Percentiles rank a stretch among this genome's conserved stretches.
phyloP scores from a whole-genome alignment of 2,888 invertebrate species.

The Busseola fusca region DNA sequence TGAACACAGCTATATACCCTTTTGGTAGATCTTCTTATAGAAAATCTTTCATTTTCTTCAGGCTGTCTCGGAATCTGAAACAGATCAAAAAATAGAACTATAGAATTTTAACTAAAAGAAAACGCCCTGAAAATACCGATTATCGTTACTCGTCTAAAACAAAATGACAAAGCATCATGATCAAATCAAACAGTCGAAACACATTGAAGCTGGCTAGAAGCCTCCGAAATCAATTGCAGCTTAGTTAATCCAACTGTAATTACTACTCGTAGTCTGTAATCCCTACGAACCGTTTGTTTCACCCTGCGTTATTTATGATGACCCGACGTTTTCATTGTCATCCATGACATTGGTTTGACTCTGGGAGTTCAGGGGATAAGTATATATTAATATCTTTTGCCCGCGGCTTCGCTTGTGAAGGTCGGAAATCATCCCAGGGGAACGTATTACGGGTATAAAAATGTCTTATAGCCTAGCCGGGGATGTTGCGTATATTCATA shows the following conservation, averaged over 20 bases:
- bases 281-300: conserved; percentile 47
- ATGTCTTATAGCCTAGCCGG: neutral
- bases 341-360: conserved; percentile 16
- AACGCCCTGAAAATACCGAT: neutral
- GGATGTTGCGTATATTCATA: neutral
- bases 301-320: conserved; percentile 62
- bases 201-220: conserved; percentile 28
- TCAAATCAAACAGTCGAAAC: conserved; percentile 41
- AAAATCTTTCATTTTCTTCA: neutral
- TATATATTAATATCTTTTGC: neutral
- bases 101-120: neutral
- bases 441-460: neutral
- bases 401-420: neutral
- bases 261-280: conserved; percentile 68
- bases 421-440: neutral
- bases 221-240: conserved; percentile 66
- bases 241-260: conserved; percentile 70
- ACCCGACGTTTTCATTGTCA: conserved; percentile 33
- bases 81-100: neutral
- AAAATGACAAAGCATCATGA: conserved; percentile 1
- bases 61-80: neutral
- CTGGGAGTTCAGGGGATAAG: conserved; percentile 4
- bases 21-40: no score
- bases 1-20: no score
- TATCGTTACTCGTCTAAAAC: neutral